These are phyloP conservation scores for Tadarida brasiliensis DNA, from an alignment of 2,797 vertebrate genomes.

Conservation along the genomic window DNA sequence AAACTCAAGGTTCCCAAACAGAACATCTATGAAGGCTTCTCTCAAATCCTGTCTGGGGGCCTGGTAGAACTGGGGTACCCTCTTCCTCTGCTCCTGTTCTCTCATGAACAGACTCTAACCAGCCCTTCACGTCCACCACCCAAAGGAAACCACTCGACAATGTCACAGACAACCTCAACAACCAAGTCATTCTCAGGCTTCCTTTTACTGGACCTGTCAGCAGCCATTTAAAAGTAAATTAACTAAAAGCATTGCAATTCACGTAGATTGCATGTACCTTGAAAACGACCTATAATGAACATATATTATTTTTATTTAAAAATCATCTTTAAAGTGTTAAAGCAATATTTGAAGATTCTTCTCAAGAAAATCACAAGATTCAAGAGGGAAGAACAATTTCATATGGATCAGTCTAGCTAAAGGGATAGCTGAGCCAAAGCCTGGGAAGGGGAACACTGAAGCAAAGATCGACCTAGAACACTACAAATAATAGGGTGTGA, in stretches of 20 bases:
- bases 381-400: not conserved
- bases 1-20: not conserved
- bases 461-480: not conserved
- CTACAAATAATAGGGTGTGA: not conserved
- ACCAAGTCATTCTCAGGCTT: not conserved
- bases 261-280: not conserved
- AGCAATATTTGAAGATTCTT: slow-evolving; percentile 12
- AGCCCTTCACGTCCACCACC: not conserved
- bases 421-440: not conserved
- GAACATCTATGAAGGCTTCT: not conserved
- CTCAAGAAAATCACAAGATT: slow-evolving; percentile 3
- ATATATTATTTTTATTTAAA: slow-evolving; percentile 30
- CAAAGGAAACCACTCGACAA: not conserved
- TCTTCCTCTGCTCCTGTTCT: not conserved
- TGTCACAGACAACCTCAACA: not conserved
- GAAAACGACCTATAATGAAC: not conserved
- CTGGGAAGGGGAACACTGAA: not conserved
- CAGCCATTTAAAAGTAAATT: not conserved
- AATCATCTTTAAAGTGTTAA: not conserved
- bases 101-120: not conserved
- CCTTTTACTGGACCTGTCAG: not conserved
- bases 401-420: not conserved
- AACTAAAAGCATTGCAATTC: not conserved
- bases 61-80: not conserved
- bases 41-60: not conserved